Base-by-base conservation (phyloP, 2,113 vertebrate genomes). In the Origma solitaria region DNA sequence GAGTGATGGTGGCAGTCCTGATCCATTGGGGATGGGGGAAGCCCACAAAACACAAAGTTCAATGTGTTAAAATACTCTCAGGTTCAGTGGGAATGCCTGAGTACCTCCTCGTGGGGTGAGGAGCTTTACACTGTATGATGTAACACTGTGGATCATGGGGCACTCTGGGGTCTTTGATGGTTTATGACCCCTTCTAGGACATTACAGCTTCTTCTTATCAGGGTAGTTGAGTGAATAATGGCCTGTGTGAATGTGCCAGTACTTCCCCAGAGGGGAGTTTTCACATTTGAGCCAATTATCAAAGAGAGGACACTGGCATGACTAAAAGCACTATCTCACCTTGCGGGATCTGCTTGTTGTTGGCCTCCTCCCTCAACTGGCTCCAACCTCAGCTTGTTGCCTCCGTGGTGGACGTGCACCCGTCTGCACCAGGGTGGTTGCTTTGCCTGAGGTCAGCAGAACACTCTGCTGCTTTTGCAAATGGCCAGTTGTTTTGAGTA, bases 391-490 rank as follows among this genome's bases (percentile, higher is more conserved):
- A 69, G 37, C 11, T n/a, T 33, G 27, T 15, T 8, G 38, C 28
- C 38, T 44, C 27, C 0, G 1, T 23, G 37, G 62, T 45, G 12
- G 62, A 19, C 0, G 5, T 53, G 38, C 38, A 51, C 5, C 15
- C 15, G 11, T 53, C 62, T 77, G 37, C 64, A 37, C 0, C 1
- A 0, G 0, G 11, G 17, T 60, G 31, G 18, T 37, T n/a, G 10
- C 54, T 69, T 33, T n/a, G 54, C n/a, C 33, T 12, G 31, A 28
- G 38, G 22, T 28, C 38, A 77, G 38, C 62, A 77, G 45, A 60
- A 22, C 31, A 37, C 27, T 44, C 62, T 33, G 53, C 21, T 30
- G 45, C 38, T 77, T 77, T 69, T 53, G 62, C 27, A 60, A 86
- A 60, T 60, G 33, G 33, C 15, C 4, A 2, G 8, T 27, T 51